Evolutionary conservation across 2,888 invertebrate species (phyloP).

Genomic region (Pherbina coryleti): DNA sequence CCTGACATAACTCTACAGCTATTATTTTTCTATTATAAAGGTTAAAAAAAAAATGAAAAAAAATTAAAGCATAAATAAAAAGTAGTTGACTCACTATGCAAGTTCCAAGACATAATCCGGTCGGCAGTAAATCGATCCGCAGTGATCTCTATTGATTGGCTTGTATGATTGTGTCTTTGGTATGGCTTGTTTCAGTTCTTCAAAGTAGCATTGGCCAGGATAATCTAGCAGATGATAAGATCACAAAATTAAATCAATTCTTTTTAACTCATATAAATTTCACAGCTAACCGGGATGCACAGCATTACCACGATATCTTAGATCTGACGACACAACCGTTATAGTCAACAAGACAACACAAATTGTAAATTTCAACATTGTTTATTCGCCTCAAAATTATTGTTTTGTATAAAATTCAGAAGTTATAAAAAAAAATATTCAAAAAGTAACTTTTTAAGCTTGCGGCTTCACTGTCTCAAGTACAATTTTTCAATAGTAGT

Average conservation of each 20-base stretch:
- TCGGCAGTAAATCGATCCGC: slow-evolving; percentile 59
- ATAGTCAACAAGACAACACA: not conserved
- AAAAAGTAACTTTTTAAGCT: not conserved
- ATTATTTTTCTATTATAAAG: not conserved
- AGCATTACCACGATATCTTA: slow-evolving; percentile 62
- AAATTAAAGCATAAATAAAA: not conserved
- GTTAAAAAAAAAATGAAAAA: no score
- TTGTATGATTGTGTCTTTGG: slow-evolving; percentile 60
- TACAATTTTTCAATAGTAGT: slow-evolving; percentile 11
- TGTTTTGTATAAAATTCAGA: not conserved
- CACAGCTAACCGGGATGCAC: slow-evolving; percentile 57
- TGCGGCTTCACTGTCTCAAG: not conserved
- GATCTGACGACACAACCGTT: slow-evolving; percentile 49
- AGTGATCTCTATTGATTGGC: slow-evolving; percentile 61
- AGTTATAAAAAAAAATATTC: not conserved
- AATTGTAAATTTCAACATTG: slow-evolving; percentile 34
- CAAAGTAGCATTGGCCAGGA: slow-evolving; percentile 63
- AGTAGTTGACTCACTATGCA: slow-evolving; percentile 58
- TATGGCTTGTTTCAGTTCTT: slow-evolving; percentile 61
- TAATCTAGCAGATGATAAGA: slow-evolving; percentile 49
- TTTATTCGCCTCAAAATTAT: not conserved
- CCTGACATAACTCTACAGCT: no score
- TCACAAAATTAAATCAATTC: not conserved
- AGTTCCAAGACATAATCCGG: slow-evolving; percentile 60
- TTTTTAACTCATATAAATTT: not conserved